Conservation (phyloP, 2,113 vertebrate species). For the Tychaedon coryphoeus region DNA sequence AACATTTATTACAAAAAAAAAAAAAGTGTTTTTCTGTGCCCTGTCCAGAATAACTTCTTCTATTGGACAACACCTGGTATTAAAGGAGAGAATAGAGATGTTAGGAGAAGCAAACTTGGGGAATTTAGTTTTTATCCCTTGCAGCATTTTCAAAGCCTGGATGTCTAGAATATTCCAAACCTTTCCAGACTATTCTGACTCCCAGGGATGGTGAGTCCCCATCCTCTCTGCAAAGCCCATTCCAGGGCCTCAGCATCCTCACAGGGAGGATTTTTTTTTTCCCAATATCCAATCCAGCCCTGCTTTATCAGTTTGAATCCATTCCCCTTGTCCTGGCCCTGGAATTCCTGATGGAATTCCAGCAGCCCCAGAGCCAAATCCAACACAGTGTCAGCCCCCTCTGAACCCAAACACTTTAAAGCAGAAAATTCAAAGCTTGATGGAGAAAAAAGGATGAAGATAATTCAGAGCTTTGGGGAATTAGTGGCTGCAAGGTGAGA, state of each 20-base stretch:
- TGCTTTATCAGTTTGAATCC: background rate
- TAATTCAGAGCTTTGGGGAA: background rate
- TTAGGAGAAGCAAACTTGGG: background rate
- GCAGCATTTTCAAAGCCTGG: background rate
- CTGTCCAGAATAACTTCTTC: background rate
- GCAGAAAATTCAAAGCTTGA: background rate
- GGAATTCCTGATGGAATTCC: background rate
- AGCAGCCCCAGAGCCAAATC: background rate
- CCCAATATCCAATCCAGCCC: background rate
- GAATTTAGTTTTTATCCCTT: background rate
- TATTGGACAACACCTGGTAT: background rate
- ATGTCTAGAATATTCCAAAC: background rate
- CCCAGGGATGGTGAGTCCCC: background rate
- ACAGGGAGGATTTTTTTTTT: background rate
- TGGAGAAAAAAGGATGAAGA: background rate
- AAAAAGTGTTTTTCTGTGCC: background rate
- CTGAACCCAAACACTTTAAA: background rate
- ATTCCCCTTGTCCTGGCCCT: background rate
- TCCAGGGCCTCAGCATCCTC: background rate
- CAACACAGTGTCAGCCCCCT: background rate
- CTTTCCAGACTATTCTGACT: no score
- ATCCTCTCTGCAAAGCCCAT: background rate
- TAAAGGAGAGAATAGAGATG: background rate
- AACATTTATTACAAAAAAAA: no score
- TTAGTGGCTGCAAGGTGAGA: background rate